Evolutionary conservation across 2,888 invertebrate genomes (phyloP), one percentile per base, ranked within the genome.

Genomic region (Euproctis similis): DNA sequence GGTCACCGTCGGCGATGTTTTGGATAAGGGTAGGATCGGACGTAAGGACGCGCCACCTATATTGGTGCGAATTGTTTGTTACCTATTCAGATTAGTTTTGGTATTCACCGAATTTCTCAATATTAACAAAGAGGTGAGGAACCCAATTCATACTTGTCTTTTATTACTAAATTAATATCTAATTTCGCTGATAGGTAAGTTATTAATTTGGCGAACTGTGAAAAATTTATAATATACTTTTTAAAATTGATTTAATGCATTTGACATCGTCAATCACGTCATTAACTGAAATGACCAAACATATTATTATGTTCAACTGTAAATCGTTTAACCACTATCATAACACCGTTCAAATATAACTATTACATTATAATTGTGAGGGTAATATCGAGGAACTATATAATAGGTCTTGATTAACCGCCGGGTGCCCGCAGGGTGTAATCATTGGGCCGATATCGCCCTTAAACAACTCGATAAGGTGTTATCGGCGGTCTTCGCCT

Each of bases 381-480:
- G 44, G 36, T 26, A 41, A 46, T 43, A 36, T 41, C 35, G 26
- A 38, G 26, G 19, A 46, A 42, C 48, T 42, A 41, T n/a, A n/a
- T 67, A 68, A 69, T 66, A 60, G 65, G 58, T 62, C 62, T 67
- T 34, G 66, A 75, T 70, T 61, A 73, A 67, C 59, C 59, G 57
- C 53, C 50, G 54, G 44, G 33, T 31, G 50, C 59, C 71, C 70
- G 61, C 65, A 61, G 70, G 74, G 59, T 58, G 59, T 69, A 65
- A 73, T 74, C 65, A 71, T 66, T 59, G 65, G 64, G 14, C 70
- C 71, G 71, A 78, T 78, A 77, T 72, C 66, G 65, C 68, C 58
- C 68, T 62, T 66, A 70, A 48, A 73, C 71, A 66, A 62, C 67
- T 67, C 73, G 80, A 78, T 78, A 77, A 75, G 65, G 71, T 69